These are phyloP conservation scores for Drosophila villosipedis DNA, from an alignment of 2,888 invertebrate genomes.

Conservation along the genomic window DNA sequence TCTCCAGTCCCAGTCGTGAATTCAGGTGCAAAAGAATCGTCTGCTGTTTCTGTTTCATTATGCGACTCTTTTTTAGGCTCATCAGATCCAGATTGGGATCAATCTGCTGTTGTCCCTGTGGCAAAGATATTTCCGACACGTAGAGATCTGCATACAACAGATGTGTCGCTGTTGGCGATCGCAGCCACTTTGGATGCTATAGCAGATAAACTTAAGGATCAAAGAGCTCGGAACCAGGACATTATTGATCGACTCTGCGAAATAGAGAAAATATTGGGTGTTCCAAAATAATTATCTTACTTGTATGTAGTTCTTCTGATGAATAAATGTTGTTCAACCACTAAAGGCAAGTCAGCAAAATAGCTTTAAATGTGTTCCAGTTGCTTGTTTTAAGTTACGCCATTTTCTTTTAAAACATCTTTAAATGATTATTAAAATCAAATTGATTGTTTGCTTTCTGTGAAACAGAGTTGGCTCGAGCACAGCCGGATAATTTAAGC, in stretches of 20 bases:
- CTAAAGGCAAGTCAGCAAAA: neutral
- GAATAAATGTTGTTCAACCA: constrained; percentile 19
- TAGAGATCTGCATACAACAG: constrained; percentile 61
- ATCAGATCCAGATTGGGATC: constrained; percentile 8
- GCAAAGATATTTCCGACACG: constrained; percentile 63
- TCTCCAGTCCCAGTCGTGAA: neutral
- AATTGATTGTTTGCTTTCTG: neutral
- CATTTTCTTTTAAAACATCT: neutral
- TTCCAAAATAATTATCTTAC: constrained; percentile 12
- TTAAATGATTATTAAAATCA: neutral
- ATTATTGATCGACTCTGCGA: constrained; percentile 68
- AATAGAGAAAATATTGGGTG: constrained; percentile 68
- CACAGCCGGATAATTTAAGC: neutral
- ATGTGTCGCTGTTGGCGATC: constrained; percentile 66
- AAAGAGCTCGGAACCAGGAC: constrained; percentile 64
- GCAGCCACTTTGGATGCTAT: constrained; percentile 69
- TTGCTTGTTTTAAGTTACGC: neutral
- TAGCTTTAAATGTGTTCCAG: neutral
- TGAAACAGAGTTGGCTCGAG: neutral
- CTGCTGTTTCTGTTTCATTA: neutral
- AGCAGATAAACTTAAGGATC: constrained; percentile 62
- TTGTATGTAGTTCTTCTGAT: neutral
- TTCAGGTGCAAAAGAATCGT: constrained; percentile 11
- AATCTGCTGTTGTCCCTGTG: constrained; percentile 43
- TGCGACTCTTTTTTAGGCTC: constrained; percentile 14